Evolutionary conservation across 2,797 vertebrate genomes (phyloP), one percentile per base, ranked within the genome.

Genomic region (Bradypodion ventrale): DNA sequence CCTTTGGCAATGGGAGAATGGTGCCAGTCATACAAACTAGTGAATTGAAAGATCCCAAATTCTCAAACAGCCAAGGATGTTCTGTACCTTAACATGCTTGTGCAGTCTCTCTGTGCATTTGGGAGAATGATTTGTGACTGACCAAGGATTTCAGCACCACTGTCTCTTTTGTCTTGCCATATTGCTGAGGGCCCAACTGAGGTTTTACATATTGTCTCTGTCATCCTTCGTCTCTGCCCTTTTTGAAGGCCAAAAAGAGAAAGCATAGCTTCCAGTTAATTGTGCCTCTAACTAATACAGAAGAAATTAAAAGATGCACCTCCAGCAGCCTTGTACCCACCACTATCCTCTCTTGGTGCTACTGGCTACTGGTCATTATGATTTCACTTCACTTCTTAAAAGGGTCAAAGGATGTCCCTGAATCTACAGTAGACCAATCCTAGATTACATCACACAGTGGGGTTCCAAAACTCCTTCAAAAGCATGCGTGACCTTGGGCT

Each of bases 321-420:
- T 75, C 72, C 0, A 0, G 84, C 52, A n/a, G 78, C 32, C 46
- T 44, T 46, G 52, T 19, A 16, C n/a, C 35, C 0, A 0, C 59
- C 60, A 83, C 40, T 29, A 56, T 42, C 35, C 69, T 56, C 44
- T 79, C 86, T 78, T 75, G 35, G 59, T 91, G 44, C 73, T 87
- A 63, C 83, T 80, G 91, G 35, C 79, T 4, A 0, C 37, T 35
- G 46, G 35, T 78, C 75, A 75, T 44, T 21, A 42, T 40, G 40
- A 77, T 65, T 56, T 56, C 37, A 84, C 78, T 49, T 25, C 80
- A 83, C 78, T 79, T 0, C 12, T 90, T 74, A 15, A 0, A 80
- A 81, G 35, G 4, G 75, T 77, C 44, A 78, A 90, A 81, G 86
- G 90, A 91, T 84, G 52, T 66, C 83, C 83, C 75, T 77, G 87